phyloP scores from a whole-genome alignment of 2,888 invertebrate species.

The Scaptomyza reducta region DNA sequence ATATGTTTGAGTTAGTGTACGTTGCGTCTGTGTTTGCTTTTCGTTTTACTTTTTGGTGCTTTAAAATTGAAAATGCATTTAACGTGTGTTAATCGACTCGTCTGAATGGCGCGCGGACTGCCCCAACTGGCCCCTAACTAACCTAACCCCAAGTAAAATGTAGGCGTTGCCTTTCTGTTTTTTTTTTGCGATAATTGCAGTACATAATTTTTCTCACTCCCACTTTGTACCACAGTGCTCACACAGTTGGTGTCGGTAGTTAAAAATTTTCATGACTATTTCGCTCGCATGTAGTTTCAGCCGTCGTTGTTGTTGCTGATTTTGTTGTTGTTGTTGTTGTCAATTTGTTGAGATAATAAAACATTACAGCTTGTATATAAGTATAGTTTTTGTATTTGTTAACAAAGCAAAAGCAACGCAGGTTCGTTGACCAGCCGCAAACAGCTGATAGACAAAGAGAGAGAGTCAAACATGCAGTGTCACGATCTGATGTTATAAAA shows the following conservation, averaged over 20 bases:
- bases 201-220: conserved; percentile 13
- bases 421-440: conserved; percentile 61
- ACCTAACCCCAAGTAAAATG: conserved; percentile 16
- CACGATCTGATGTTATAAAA: conserved; percentile 29
- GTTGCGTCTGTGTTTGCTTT: conserved; percentile 31
- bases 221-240: conserved; percentile 5
- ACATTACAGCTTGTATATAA: conserved; percentile 52
- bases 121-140: conserved; percentile 25
- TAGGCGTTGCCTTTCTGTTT: conserved; percentile 25
- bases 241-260: conserved; percentile 25
- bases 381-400: conserved; percentile 50
- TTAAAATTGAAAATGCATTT: conserved; percentile 54
- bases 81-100: conserved; percentile 40
- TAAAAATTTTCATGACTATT: conserved; percentile 41
- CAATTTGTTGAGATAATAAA: conserved; percentile 63
- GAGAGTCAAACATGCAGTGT: conserved; percentile 19
- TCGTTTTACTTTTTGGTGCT: conserved; percentile 27
- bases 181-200: conserved; percentile 26
- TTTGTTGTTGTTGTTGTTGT: conserved; percentile 39
- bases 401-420: conserved; percentile 44
- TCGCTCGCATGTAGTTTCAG: conserved; percentile 28
- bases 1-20: neutral
- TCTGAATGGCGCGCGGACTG: conserved; percentile 30
- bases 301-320: conserved; percentile 19
- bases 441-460: conserved; percentile 5